Evolutionary conservation across 2,797 vertebrate species (phyloP), one percentile per base, ranked within the genome.

Genomic region (Zalophus californianus): DNA sequence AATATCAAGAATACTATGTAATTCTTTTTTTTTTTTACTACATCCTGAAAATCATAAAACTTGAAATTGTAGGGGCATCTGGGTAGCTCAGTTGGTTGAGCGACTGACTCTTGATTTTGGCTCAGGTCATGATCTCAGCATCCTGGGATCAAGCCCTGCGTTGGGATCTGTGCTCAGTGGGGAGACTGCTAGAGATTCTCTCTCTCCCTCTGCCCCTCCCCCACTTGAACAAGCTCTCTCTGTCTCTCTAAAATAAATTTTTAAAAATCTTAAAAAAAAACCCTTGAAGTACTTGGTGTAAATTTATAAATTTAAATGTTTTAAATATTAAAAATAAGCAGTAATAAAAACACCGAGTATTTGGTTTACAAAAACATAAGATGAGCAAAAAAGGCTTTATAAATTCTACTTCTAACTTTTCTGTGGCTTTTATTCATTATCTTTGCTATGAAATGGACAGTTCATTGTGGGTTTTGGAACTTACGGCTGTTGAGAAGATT

Each of bases 401-500:
- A 66, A 86, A 50, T 77, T 90, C 21, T 94, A 70, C 18, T 68
- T 54, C 23, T 70, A 90, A 73, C 32, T 58, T 75, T 66, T 94
- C 44, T 91, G 2, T 38, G 35, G 23, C 70, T 95, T 83, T 96
- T 80, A 78, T 56, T 86, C 13, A 93, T 87, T 85, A 35, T 68
- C 44, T 94, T 90, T 79, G n/a, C 7, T 96, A 9, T 88, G 27
- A 92, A 95, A 80, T n/a, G 41, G 56, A 50, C 3, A 94, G 7
- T 83, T 86, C 93, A 86, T 68, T 89, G n/a, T 75, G 29, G 1
- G 35, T 27, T 95, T 92, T 89, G 48, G 23, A 84, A 98, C 98
- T 98, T 97, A 98, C 98, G 97, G n/a, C 78, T 97, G 14, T 94
- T 98, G 73, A 98, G 97, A 95, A 98, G 96, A 93, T 97, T 88